phyloP scores from a whole-genome alignment of 2,888 invertebrate genomes.

The Heliconius hortense region DNA sequence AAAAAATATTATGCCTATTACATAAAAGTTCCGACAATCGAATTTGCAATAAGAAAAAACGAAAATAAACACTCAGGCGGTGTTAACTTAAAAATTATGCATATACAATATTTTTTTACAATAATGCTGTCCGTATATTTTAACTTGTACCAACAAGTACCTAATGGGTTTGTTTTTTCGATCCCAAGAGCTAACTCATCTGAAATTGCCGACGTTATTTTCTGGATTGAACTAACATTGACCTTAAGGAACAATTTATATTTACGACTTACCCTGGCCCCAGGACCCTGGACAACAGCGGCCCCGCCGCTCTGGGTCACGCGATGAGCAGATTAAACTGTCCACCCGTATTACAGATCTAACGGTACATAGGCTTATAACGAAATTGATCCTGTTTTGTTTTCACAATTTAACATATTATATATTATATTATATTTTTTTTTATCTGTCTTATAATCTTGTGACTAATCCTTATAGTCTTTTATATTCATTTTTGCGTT shows the following conservation, averaged over 20 bases:
- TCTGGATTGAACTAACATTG: conserved; percentile 57
- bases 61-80: no score
- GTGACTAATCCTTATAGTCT: no score
- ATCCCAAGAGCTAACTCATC: neutral
- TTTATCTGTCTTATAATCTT: no score
- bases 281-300: conserved; percentile 38
- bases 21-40: no score
- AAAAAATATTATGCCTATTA: no score
- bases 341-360: conserved; percentile 55
- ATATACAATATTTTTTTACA: neutral
- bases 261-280: conserved; percentile 60
- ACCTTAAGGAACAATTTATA: conserved; percentile 74
- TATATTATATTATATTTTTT: no score
- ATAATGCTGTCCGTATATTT: neutral
- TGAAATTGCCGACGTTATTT: conserved; percentile 17
- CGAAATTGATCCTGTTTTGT: conserved; percentile 13
- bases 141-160: neutral
- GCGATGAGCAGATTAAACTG: conserved; percentile 71
- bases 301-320: conserved; percentile 55
- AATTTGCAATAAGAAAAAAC: no score
- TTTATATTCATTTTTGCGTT: no score
- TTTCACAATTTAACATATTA: neutral
- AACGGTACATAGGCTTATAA: conserved; percentile 33
- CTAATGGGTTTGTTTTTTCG: conserved; percentile 9
- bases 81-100: no score